Percentiles rank a stretch among this genome's conserved stretches.
These are phyloP conservation scores for Temnothorax curvispinosus DNA, from an alignment of 1,140 invertebrate species.

Conservation along the genomic window DNA sequence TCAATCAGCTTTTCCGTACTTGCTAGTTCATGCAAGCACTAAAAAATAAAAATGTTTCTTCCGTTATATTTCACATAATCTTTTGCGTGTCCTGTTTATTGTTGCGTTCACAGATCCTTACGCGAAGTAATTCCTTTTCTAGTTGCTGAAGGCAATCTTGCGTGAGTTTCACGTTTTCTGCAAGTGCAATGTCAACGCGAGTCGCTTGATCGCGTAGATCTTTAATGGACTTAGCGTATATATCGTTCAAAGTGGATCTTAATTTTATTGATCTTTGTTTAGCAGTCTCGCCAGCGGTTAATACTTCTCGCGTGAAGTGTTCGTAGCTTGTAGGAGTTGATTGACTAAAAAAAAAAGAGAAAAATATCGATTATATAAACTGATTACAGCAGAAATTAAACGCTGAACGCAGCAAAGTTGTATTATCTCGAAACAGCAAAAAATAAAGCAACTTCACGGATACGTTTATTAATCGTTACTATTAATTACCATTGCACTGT, in stretches of 20 bases:
- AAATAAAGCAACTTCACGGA: neutral
- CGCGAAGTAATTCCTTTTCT: constrained; percentile 88
- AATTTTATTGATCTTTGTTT: constrained; percentile 88
- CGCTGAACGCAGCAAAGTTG: neutral
- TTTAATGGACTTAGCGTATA: constrained; percentile 88
- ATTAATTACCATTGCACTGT: too few species aligned
- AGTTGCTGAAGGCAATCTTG: constrained; percentile 89
- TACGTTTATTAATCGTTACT: too few species aligned
- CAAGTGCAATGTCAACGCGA: constrained; percentile 89
- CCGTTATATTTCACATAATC: neutral
- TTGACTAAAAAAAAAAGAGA: constrained; percentile 83
- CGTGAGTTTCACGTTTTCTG: constrained; percentile 88
- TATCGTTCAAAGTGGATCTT: constrained; percentile 88
- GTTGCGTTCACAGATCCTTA: constrained; percentile 71
- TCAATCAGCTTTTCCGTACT: constrained; percentile 90
- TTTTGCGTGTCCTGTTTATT: neutral
- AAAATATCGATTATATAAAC: constrained; percentile 13
- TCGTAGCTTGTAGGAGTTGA: constrained; percentile 91
- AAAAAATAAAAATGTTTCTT: constrained; percentile 64
- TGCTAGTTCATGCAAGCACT: constrained; percentile 89
- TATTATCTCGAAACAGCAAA: neutral
- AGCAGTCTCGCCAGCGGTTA: constrained; percentile 88
- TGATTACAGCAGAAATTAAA: neutral
- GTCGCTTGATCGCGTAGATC: constrained; percentile 91
- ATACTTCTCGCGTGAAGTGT: constrained; percentile 89